phyloP scores from a whole-genome alignment of 92 coral and sea anemone genomes.

The Muricea muricata region DNA sequence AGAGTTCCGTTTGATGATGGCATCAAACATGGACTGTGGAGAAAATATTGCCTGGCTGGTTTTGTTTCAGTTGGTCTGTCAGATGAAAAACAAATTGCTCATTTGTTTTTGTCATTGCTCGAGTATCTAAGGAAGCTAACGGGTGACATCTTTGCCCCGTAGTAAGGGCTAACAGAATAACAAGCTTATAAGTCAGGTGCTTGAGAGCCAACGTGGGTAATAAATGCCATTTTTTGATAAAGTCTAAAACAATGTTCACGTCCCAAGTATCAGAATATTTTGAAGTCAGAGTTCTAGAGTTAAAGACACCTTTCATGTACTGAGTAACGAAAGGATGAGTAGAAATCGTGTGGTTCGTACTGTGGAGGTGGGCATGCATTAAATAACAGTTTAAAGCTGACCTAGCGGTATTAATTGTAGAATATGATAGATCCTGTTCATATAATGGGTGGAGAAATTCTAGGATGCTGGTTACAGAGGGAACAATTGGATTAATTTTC shows the following conservation, averaged over 20 bases:
- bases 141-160: slow-evolving; percentile 64
- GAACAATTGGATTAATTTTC: neutral
- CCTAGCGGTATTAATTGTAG: neutral
- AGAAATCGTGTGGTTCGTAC: slow-evolving; percentile 24
- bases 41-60: slow-evolving; percentile 41
- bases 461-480: neutral
- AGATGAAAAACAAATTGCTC: slow-evolving; percentile 38
- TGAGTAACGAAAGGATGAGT: slow-evolving; percentile 46
- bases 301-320: slow-evolving; percentile 47
- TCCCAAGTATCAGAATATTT: slow-evolving; percentile 53
- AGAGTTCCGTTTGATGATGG: slow-evolving; percentile 26
- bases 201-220: slow-evolving; percentile 25
- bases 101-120: slow-evolving; percentile 22
- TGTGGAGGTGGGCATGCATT: slow-evolving; percentile 20
- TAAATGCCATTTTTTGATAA: neutral
- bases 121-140: slow-evolving; percentile 34
- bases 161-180: slow-evolving; percentile 48
- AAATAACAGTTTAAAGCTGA: slow-evolving; percentile 11
- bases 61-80: slow-evolving; percentile 41
- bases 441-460: slow-evolving; percentile 11
- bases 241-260: slow-evolving; percentile 38
- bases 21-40: slow-evolving; percentile 39
- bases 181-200: slow-evolving; percentile 46
- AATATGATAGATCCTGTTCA: slow-evolving; percentile 18
- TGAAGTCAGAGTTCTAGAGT: slow-evolving; percentile 34